Conservation (phyloP, 2,888 invertebrate species). For the Eucriotettix oculatus region DNA sequence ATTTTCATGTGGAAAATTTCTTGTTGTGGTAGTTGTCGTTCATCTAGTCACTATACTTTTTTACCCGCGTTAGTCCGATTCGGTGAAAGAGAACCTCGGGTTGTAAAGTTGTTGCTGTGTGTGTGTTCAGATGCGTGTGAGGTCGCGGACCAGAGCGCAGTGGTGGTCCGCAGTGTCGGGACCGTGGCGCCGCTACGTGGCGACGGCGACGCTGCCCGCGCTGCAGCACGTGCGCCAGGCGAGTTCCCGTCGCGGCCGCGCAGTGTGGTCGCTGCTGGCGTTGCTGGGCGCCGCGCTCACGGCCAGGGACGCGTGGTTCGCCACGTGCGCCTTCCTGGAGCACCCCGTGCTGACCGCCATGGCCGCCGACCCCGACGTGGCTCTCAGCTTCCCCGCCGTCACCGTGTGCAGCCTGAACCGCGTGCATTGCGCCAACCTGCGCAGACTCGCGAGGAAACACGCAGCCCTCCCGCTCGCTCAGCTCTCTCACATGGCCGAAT, state of each 20-base stretch:
- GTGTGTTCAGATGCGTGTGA: too few relatives aligned
- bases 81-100: too few relatives aligned
- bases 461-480: too few relatives aligned
- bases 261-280: not conserved
- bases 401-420: conserved; percentile 13
- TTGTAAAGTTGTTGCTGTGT: too few relatives aligned
- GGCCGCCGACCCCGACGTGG: not conserved
- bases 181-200: not conserved
- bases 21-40: too few relatives aligned
- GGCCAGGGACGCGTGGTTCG: not conserved
- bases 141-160: too few relatives aligned
- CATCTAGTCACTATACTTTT: too few relatives aligned
- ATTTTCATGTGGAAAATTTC: too few relatives aligned
- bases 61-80: too few relatives aligned
- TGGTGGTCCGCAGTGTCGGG: not conserved
- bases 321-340: not conserved
- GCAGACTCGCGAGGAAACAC: not conserved
- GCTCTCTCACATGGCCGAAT: too few relatives aligned
- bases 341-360: not conserved
- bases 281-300: not conserved
- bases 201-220: not conserved
- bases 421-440: conserved; percentile 11
- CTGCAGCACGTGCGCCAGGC: not conserved
- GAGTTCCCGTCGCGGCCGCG: not conserved
- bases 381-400: not conserved